phyloP scores from a whole-genome alignment of 2,888 invertebrate species.

The Gari tellinella region DNA sequence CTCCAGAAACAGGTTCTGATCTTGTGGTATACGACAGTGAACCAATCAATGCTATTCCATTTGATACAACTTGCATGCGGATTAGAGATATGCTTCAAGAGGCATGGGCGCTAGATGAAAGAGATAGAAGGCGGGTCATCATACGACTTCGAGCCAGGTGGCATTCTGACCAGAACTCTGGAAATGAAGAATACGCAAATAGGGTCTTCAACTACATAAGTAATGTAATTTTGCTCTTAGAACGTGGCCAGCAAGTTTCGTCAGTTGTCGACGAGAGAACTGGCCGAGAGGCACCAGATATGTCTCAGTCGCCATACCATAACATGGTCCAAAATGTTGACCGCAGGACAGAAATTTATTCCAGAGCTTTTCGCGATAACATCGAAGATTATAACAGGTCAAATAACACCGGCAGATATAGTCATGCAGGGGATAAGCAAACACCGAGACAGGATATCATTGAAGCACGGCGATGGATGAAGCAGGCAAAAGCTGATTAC shows the following conservation, averaged over 20 bases:
- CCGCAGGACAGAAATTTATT: slow-evolving; percentile 16
- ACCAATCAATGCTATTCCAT: slow-evolving; percentile 10
- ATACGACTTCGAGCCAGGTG: slow-evolving; percentile 50
- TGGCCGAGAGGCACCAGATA: slow-evolving; percentile 8
- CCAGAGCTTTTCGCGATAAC: slow-evolving; percentile 23
- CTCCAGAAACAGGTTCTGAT: slow-evolving; percentile 1
- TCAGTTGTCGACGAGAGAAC: not conserved
- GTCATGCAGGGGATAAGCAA: not conserved
- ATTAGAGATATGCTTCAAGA: slow-evolving; percentile 29
- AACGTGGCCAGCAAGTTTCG: slow-evolving; percentile 16
- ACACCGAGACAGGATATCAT: slow-evolving; percentile 2
- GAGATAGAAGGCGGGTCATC: slow-evolving; percentile 43
- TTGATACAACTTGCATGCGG: slow-evolving; percentile 34
- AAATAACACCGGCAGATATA: slow-evolving; percentile 12
- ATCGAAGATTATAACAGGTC: slow-evolving; percentile 17
- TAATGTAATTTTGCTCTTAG: slow-evolving; percentile 37
- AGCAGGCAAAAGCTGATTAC: slow-evolving; percentile 57
- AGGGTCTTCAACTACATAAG: slow-evolving; percentile 59
- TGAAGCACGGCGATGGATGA: slow-evolving; percentile 54
- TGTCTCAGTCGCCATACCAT: slow-evolving; percentile 6
- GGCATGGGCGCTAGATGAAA: slow-evolving; percentile 42
- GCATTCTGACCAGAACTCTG: slow-evolving; percentile 63
- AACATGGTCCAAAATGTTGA: slow-evolving; percentile 7
- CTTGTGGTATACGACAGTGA: slow-evolving; percentile 7
- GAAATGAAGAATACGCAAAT: slow-evolving; percentile 42